phyloP scores from a whole-genome alignment of 2,113 vertebrate species.

The Anolis carolinensis region DNA sequence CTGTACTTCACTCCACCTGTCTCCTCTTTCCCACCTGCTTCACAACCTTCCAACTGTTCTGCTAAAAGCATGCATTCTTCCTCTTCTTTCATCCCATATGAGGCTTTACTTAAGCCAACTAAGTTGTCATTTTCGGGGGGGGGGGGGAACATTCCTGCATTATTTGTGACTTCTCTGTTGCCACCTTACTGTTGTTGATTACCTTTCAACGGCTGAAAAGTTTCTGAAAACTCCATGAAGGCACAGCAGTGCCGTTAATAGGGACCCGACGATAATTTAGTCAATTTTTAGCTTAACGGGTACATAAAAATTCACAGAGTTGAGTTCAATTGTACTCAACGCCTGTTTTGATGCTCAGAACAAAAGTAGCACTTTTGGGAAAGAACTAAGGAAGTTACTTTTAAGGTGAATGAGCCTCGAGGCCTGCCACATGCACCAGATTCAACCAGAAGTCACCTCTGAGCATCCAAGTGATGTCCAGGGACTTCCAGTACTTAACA shows the following conservation, averaged over 20 bases:
- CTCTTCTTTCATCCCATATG: background rate
- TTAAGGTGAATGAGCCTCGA: background rate
- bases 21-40: background rate
- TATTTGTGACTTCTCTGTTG: too few species aligned
- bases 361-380: background rate
- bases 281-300: background rate
- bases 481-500: too few species aligned
- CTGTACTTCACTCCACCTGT: background rate
- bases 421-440: too few species aligned
- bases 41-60: background rate
- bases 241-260: background rate
- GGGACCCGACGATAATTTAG: background rate
- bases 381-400: background rate
- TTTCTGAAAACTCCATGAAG: background rate
- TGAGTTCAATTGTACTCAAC: too few species aligned
- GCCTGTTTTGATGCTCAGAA: background rate
- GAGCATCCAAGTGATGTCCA: too few species aligned
- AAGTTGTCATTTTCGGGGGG: background rate
- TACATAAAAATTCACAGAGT: background rate
- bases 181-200: background rate
- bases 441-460: too few species aligned
- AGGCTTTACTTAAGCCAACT: background rate
- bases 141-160: background rate
- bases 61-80: background rate
- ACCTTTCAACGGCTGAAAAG: background rate